phyloP scores from a whole-genome alignment of 2,113 vertebrate species.

The Pelvicachromis taeniatus region DNA sequence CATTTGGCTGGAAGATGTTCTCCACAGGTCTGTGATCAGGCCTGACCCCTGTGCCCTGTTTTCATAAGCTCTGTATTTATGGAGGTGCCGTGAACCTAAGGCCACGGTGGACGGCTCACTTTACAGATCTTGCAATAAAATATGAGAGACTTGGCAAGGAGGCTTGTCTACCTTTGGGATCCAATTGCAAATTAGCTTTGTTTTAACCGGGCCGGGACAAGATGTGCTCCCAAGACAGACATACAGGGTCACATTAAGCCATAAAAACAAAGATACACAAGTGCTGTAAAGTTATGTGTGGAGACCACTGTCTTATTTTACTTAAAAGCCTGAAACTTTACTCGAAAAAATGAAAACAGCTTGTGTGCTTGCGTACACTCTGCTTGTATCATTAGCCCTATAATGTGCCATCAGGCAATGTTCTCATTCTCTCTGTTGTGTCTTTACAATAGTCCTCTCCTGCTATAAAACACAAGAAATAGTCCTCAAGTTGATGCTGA shows the following conservation, averaged over 20 bases:
- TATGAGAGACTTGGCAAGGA: slow-evolving; percentile 62
- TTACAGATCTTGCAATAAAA: slow-evolving; percentile 72
- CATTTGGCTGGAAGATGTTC: slow-evolving; percentile 14
- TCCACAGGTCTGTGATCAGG: background rate
- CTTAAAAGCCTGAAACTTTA: background rate
- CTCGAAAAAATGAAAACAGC: background rate
- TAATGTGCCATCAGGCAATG: background rate
- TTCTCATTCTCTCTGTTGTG: background rate
- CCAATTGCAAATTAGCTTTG: slow-evolving; percentile 56
- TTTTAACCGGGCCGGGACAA: slow-evolving; percentile 59
- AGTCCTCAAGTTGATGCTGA: background rate
- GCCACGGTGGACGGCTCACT: slow-evolving; percentile 58
- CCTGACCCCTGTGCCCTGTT: slow-evolving; percentile 9
- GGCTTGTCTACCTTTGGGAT: slow-evolving; percentile 58
- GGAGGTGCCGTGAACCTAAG: slow-evolving; percentile 32
- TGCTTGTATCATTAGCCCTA: background rate
- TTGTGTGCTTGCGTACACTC: background rate
- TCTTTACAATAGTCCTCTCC: background rate
- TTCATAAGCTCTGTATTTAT: slow-evolving; percentile 63
- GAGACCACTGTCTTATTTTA: background rate
- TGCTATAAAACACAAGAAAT: slow-evolving; percentile 1
- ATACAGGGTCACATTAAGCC: background rate
- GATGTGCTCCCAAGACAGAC: slow-evolving; percentile 53
- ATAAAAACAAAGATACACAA: background rate
- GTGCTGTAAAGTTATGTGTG: background rate